Conservation (phyloP, 2,888 invertebrate genomes). For the Eupithecia dodoneata region DNA sequence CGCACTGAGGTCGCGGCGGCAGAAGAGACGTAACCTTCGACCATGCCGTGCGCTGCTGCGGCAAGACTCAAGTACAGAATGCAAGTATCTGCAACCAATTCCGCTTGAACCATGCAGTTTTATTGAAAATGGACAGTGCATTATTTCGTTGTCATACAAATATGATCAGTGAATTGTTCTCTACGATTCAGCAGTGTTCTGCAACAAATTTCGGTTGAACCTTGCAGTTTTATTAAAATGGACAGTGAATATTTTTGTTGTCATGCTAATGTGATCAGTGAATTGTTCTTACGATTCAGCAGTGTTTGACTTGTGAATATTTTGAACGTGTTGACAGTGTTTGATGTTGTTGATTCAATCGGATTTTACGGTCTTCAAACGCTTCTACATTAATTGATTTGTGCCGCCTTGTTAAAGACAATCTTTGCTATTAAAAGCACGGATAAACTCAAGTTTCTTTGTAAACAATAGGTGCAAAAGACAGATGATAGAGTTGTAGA, state of each 20-base stretch:
- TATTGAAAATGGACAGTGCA: conserved; percentile 12
- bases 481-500: background rate
- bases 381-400: background rate
- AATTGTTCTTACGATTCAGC: background rate
- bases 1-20: conserved; percentile 59
- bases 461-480: background rate
- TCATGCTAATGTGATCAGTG: conserved; percentile 4
- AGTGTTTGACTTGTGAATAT: conserved; percentile 12
- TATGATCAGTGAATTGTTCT: conserved; percentile 1
- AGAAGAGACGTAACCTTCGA: conserved; percentile 63
- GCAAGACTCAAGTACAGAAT: conserved; percentile 70
- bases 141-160: background rate
- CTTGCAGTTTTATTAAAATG: too few species aligned
- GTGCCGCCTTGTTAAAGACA: background rate
- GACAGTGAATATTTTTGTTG: conserved; percentile 9
- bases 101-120: conserved; percentile 13
- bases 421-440: background rate
- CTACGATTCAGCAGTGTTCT: conserved; percentile 5
- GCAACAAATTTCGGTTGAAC: too few species aligned
- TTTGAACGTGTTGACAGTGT: background rate
- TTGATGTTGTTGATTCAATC: conserved; percentile 4
- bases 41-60: conserved; percentile 77
- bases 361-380: conserved; percentile 6
- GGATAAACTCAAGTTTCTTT: background rate
- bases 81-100: conserved; percentile 68